Conservation (phyloP, 1,140 invertebrate species). For the Anadara kagoshimensis region DNA sequence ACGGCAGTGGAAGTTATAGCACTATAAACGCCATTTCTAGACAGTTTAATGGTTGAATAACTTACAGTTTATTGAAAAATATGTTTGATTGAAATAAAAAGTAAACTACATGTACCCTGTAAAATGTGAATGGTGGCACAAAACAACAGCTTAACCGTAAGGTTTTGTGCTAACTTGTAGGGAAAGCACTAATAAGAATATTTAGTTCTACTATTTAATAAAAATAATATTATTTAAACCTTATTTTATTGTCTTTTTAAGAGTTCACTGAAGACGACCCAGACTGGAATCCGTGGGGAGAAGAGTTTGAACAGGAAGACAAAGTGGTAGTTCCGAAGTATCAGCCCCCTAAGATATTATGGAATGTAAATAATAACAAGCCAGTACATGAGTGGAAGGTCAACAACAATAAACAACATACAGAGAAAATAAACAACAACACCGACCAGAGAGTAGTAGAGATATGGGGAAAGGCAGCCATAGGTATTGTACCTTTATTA, state of each 20-base stretch:
- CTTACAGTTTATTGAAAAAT: slow-evolving; percentile 10
- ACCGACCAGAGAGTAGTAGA: slow-evolving; percentile 68
- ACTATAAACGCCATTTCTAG: too few species aligned
- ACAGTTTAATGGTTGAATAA: too few species aligned
- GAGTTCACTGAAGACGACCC: slow-evolving; percentile 62
- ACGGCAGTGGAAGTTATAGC: too few species aligned
- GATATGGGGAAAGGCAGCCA: slow-evolving; percentile 77
- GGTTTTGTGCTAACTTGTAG: not conserved
- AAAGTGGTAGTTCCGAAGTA: slow-evolving; percentile 40
- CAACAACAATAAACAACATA: slow-evolving; percentile 6
- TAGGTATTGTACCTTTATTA: slow-evolving; percentile 64
- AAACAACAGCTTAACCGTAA: not conserved
- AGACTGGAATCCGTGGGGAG: slow-evolving; percentile 74
- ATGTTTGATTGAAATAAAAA: not conserved
- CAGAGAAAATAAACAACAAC: slow-evolving; percentile 20
- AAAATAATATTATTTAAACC: too few species aligned
- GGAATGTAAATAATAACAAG: slow-evolving; percentile 47
- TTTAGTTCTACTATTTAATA: too few species aligned
- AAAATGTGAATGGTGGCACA: not conserved
- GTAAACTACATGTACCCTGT: not conserved
- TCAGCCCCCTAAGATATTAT: slow-evolving; percentile 56
- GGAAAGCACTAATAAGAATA: too few species aligned
- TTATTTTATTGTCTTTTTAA: slow-evolving; percentile 46
- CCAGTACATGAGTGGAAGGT: slow-evolving; percentile 37
- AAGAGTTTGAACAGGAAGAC: slow-evolving; percentile 71